Base-by-base conservation (phyloP, 2,113 vertebrate species). In the Etheostoma spectabile region DNA sequence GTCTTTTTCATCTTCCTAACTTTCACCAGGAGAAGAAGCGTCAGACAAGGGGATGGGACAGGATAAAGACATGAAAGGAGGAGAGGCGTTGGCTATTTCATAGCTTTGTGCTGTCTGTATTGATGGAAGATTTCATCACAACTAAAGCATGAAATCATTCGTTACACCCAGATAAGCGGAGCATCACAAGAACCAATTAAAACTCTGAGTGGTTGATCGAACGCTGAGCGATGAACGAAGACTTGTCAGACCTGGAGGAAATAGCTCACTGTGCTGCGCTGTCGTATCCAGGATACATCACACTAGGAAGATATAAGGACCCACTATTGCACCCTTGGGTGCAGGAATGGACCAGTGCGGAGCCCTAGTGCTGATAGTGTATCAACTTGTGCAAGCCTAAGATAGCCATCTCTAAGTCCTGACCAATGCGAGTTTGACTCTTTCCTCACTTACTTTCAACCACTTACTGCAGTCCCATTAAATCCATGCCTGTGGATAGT, bases 391-490 rank as follows among this genome's bases (percentile, higher is more conserved):
- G 49, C 79, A 19, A 68, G 65, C 61, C 69, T 83, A 79, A 88
- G 69, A 87, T 78, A 91, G 81, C 82, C 35, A 83, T 89, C 59
- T 79, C 38, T 52, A 62, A 74, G 74, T 88, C 79, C 33, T 27
- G 72, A 56, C 89, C 92, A 93, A 89, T 83, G 81, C 84, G 72
- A 61, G 75, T 62, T 77, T 74, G 60, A 82, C 88, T 81, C 80
- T 89, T 81, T 86, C 62, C 83, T 84, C 87, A 86, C 86, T 91
- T 90, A 89, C n/a, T n/a, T n/a, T n/a, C 84, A 76, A 74, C 86
- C 79, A 88, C 86, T 93, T 90, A 88, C 86, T 79, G 85, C 83
- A 74, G 83, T 90, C 89, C 89, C 82, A 90, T 82, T 85, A 78
- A 88, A 90, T 93, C 83, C 89, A 79, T 80, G 79, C 66, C 76